Base-by-base conservation (phyloP, 2,888 invertebrate genomes). In the Nomada flava region DNA sequence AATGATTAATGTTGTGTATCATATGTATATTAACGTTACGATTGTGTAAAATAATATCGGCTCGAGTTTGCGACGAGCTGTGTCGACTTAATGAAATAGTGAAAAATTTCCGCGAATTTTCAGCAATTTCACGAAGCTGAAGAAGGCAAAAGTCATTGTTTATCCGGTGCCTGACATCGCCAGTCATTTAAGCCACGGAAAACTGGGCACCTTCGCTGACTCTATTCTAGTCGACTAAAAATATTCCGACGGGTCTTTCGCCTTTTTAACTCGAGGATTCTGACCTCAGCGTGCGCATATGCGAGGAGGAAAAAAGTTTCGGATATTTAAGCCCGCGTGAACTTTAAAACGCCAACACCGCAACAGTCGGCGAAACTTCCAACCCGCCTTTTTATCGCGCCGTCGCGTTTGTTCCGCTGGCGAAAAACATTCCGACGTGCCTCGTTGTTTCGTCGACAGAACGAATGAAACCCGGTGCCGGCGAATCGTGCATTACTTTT, bases 111-210 rank as follows among this genome's bases (percentile, higher is more conserved):
- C 5, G 29, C 36, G 36, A 7, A 29, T 29, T 29, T 29, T 29
- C 29, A 5, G 0, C 29, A n/a, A 69, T 67, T 80, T 60, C 62
- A 20, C 53, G 59, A 23, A 20, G 20, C 7, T 10, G 36, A 50
- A 26, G 36, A 71, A 63, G 42, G 67, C 67, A 64, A 60, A 77
- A 20, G 59, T 65, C 53, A 47, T 60, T 70, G 71, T 86, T 79
- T 64, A 74, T 26, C 67, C 67, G 42, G 42, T 78, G 36, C 15
- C 71, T 68, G 82, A 87, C 87, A 78, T 80, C 80, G 83, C 55
- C 72, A 55, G 79, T 73, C 83, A 88, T 88, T 86, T 88, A 74
- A 76, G 70, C 87, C 52, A 15, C 69, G 53, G 26, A 76, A 50
- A 70, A 73, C 64, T 60, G 71, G 72, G 72, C 59, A 63, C 75